Evolutionary conservation across 64 coral and sea anemone species (phyloP), one percentile per base, ranked within the genome.

Genomic region (Montipora capricornis): DNA sequence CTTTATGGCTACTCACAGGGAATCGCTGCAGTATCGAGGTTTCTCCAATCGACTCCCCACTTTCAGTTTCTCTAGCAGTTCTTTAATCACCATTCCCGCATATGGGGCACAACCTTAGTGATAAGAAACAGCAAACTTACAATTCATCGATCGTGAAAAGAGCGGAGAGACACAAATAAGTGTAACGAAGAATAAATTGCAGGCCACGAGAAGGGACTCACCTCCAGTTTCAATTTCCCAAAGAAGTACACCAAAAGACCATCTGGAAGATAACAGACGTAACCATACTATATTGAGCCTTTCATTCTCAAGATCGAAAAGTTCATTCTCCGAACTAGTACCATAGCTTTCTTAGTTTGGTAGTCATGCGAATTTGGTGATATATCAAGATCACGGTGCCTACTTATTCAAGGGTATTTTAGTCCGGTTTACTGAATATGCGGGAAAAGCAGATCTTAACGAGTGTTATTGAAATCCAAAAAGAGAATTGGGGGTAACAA

Each of bases 171-270:
- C 3, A 16, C 60, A 64, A 64, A 12, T 12, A 64, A 64, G 60
- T 37, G 29, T 37, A 15, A 64, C 13, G 10, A 16, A 64, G 60
- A 15, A 16, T 14, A 11, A 4, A 14, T 16, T 64, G 13, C 0
- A 64, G 60, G 60, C 60, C 14, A 64, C 52, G 52, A 55, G 9
- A 55, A 55, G 29, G 29, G 9, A 55, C 59, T 62, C 82, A 96
- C 95, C 95, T 89, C 95, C 95, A n/a, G 95, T 96, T 90, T 96
- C 95, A 67, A 96, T 93, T 68, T 96, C 95, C 95, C 95, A 96
- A 5, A 96, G 80, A 1, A 96, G 50, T 4, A 96, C 91, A 80
- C 95, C 95, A 73, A 93, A 96, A 3, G 95, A 96, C 95, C 95
- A 96, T 22, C 94, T 95, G 83, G 37, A 44, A 29, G 69, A 80